Conservation (phyloP, 1,140 invertebrate genomes). For the Lordiphosa clarofinis region DNA sequence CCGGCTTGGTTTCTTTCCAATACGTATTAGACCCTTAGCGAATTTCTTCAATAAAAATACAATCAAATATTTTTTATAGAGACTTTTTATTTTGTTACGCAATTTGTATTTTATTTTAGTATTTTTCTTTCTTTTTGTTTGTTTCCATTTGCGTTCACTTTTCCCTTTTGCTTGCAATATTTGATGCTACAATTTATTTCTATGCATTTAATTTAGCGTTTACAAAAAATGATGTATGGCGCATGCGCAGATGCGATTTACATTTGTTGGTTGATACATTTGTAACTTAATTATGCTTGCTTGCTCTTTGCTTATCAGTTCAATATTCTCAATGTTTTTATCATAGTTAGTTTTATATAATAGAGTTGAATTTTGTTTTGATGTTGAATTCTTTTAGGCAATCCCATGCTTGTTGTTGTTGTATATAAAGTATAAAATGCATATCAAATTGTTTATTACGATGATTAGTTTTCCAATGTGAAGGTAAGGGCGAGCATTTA, state of each 20-base stretch:
- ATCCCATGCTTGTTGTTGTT: conserved; percentile 11
- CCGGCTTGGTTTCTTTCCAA: too few species aligned
- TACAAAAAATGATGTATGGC: conserved; percentile 65
- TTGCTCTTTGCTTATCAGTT: conserved; percentile 71
- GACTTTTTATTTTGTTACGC: conserved; percentile 5
- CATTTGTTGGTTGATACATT: conserved; percentile 29
- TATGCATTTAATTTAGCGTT: conserved; percentile 50
- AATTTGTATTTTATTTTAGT: conserved; percentile 2
- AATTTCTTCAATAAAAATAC: background rate
- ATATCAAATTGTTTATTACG: conserved; percentile 55
- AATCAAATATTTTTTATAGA: conserved; percentile 7
- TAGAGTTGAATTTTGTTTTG: conserved; percentile 21
- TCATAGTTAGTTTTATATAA: conserved; percentile 29
- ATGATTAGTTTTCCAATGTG: conserved; percentile 22
- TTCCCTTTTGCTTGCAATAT: conserved; percentile 59
- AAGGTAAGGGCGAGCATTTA: conserved; percentile 31
- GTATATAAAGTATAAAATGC: conserved; percentile 70
- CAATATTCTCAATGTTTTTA: conserved; percentile 65
- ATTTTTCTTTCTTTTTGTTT: conserved; percentile 4
- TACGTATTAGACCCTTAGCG: too few species aligned
- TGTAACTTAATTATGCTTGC: conserved; percentile 56
- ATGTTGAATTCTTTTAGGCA: conserved; percentile 17
- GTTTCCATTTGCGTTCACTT: conserved; percentile 31
- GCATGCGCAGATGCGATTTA: conserved; percentile 32
- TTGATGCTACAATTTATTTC: conserved; percentile 70